These are phyloP conservation scores for Steinernema carpocapsae DNA, from an alignment of 2,888 invertebrate species.

Conservation along the genomic window DNA sequence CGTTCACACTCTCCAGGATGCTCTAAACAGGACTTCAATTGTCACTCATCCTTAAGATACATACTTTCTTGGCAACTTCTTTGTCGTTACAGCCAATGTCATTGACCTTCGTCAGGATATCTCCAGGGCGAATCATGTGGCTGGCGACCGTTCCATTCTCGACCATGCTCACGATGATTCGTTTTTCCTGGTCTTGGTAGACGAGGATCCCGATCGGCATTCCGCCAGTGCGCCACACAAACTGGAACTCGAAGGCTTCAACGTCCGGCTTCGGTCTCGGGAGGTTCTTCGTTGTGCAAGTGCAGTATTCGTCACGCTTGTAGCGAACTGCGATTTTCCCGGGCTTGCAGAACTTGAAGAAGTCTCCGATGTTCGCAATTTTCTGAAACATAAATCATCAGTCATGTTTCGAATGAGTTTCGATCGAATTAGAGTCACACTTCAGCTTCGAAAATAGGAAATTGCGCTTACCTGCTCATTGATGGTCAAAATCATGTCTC, in stretches of 20 bases:
- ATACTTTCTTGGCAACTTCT: constrained; percentile 51
- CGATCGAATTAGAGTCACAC: too few species aligned
- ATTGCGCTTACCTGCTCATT: background rate
- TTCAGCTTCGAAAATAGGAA: background rate
- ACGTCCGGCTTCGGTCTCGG: constrained; percentile 45
- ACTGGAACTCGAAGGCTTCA: constrained; percentile 49
- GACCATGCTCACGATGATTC: constrained; percentile 52
- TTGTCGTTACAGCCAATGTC: constrained; percentile 48
- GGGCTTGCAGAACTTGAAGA: constrained; percentile 1
- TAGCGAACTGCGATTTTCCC: background rate
- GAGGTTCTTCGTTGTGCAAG: background rate
- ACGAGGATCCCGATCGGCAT: constrained; percentile 56
- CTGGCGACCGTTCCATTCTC: constrained; percentile 51
- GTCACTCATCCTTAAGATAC: background rate
- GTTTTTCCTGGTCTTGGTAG: constrained; percentile 49
- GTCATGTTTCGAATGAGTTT: too few species aligned
- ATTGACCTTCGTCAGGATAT: constrained; percentile 54
- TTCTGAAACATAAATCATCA: too few species aligned
- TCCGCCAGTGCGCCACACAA: constrained; percentile 53
- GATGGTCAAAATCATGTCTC: background rate
- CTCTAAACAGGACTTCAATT: constrained; percentile 35
- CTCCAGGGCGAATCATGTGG: constrained; percentile 50
- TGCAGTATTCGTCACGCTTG: constrained; percentile 1
- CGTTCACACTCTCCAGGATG: constrained; percentile 51
- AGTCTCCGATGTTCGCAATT: constrained; percentile 1